Base-by-base conservation (phyloP, 2,888 invertebrate genomes). In the Leptinotarsa peninsularis region DNA sequence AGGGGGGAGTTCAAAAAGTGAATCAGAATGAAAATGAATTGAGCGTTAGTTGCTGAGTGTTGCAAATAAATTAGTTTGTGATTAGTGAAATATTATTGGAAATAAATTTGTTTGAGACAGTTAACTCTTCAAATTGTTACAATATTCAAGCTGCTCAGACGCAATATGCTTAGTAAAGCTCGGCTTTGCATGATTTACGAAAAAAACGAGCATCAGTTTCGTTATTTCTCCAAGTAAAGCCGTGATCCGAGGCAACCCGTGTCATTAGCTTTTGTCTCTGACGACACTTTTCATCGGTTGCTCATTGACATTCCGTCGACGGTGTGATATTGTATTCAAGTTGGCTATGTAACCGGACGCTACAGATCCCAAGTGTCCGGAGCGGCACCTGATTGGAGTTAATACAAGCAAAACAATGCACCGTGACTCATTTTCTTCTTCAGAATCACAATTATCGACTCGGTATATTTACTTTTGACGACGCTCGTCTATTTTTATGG, bases 341-440 rank as follows among this genome's bases (percentile, higher is more conserved):
- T 67, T 75, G 74, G 76, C 72, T 75, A 14, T 74, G 72, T 67
- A 71, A 80, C 80, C 79, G 80, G 80, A 80, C 78, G 80, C 78
- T 78, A 78, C 78, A 80, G 78, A 80, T 80, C 72, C 79, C 72
- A 74, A 76, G 78, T 80, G 79, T 80, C 79, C 80, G 80, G 77
- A 75, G 71, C 80, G 79, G 73, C 76, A 79, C 78, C 78, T 79
- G 80, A 78, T 66, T 67, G 63, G 80, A 67, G 71, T 79, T 77
- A 76, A 76, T 72, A 67, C 72, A 52, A 70, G 49, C 67, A 67
- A 77, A 77, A 79, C 79, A 77, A 76, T 79, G 76, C 76, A 66
- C 72, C 66, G 72, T 74, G 78, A 74, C 63, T 76, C 76, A 76
- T 70, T 56, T 58, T 70, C 21, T 58, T 70, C 70, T 58, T 56